Conservation (phyloP, 2,797 vertebrate species). For the Danio choprae region DNA sequence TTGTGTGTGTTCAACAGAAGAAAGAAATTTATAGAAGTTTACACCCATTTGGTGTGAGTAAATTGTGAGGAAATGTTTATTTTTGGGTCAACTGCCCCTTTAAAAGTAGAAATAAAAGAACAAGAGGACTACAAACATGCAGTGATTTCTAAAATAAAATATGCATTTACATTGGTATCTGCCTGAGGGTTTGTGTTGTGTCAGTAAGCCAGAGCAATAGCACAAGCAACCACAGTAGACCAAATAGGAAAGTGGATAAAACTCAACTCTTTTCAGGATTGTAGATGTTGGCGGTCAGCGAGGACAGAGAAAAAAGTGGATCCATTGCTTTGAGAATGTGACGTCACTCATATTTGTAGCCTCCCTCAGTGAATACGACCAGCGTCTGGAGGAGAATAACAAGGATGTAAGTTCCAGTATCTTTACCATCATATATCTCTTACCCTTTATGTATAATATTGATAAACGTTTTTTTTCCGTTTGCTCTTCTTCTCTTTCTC, state of each 20-base stretch:
- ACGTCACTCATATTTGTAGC: conserved; percentile 84
- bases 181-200: too few species aligned
- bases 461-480: not conserved
- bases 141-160: not conserved
- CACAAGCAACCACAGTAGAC: not conserved
- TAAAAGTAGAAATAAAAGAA: too few species aligned
- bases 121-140: too few species aligned
- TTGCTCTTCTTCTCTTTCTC: not conserved
- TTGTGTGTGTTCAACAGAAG: too few species aligned
- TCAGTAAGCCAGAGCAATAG: too few species aligned
- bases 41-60: too few species aligned
- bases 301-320: conserved; percentile 84
- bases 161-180: too few species aligned
- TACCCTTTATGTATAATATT: not conserved
- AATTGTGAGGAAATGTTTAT: too few species aligned
- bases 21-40: too few species aligned
- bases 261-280: conserved; percentile 63
- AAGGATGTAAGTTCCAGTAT: conserved; percentile 71
- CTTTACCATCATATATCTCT: not conserved
- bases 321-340: conserved; percentile 84
- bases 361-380: conserved; percentile 84
- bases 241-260: not conserved
- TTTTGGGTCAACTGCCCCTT: too few species aligned
- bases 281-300: conserved; percentile 85
- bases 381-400: conserved; percentile 80